phyloP scores from a whole-genome alignment of 2,888 invertebrate genomes.

The Pristionchus fissidentatus region DNA sequence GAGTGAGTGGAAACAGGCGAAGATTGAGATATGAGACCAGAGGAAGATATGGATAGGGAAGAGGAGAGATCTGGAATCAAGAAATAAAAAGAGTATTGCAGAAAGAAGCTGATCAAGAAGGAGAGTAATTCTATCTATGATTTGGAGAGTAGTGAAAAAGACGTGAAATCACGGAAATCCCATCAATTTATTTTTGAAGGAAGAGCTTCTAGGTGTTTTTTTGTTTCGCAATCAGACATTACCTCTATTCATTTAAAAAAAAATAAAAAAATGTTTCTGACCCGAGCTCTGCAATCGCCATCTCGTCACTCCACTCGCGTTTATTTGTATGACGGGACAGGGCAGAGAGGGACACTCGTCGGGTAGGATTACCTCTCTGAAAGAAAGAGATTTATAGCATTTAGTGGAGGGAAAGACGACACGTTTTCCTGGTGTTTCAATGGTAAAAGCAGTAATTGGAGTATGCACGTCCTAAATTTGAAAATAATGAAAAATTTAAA shows the following conservation, averaged over 20 bases:
- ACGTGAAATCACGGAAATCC: no score
- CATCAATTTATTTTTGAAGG: no score
- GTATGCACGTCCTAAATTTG: no score
- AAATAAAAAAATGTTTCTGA: not conserved
- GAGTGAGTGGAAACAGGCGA: constrained; percentile 32
- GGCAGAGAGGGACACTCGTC: constrained; percentile 21
- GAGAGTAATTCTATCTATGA: no score
- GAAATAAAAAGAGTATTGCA: not conserved
- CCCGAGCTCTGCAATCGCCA: constrained; percentile 57
- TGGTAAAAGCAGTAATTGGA: no score
- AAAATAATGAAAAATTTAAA: no score
- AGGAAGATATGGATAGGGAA: constrained; percentile 54
- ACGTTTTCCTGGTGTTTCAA: no score
- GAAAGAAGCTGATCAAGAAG: not conserved
- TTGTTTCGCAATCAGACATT: not conserved
- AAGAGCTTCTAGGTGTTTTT: no score
- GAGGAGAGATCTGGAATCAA: constrained; percentile 60
- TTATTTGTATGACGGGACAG: constrained; percentile 52
- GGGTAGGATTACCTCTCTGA: constrained; percentile 39
- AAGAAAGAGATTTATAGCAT: no score
- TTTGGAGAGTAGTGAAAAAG: no score
- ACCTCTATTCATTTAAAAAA: not conserved
- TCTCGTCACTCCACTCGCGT: constrained; percentile 57
- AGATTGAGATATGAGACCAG: constrained; percentile 54
- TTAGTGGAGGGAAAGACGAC: no score